Conservation (phyloP, 2,113 vertebrate species). For the Perca fluviatilis region DNA sequence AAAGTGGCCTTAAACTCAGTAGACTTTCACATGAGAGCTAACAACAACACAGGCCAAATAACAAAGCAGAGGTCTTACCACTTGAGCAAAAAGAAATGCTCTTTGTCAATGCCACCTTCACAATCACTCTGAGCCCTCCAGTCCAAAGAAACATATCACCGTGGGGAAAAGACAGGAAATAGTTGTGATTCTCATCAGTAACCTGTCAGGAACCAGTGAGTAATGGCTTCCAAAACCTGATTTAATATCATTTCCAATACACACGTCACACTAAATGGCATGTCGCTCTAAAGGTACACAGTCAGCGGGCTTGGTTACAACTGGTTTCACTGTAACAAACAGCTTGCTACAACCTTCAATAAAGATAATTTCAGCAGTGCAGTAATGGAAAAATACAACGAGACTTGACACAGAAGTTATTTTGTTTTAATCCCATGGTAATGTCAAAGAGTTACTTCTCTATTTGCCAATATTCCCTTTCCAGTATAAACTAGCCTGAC, state of each 20-base stretch:
- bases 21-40: slow-evolving; percentile 28
- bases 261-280: slow-evolving; percentile 70
- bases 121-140: slow-evolving; percentile 18
- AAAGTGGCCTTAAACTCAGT: slow-evolving; percentile 23
- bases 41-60: slow-evolving; percentile 56
- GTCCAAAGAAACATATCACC: slow-evolving; percentile 53
- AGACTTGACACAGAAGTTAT: not conserved
- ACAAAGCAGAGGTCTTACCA: slow-evolving; percentile 36
- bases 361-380: slow-evolving; percentile 18
- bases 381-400: not conserved
- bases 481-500: too few relatives aligned
- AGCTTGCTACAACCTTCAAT: slow-evolving; percentile 26
- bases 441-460: not conserved
- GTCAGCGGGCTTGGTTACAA: slow-evolving; percentile 46
- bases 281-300: slow-evolving; percentile 53
- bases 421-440: not conserved
- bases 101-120: slow-evolving; percentile 64
- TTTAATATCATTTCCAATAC: slow-evolving; percentile 73
- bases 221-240: slow-evolving; percentile 55
- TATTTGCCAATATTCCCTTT: not conserved
- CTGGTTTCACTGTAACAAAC: slow-evolving; percentile 49
- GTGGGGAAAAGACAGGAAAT: slow-evolving; percentile 60
- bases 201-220: slow-evolving; percentile 75
- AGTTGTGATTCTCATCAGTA: slow-evolving; percentile 78
- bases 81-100: slow-evolving; percentile 50